A percentile compares a stretch with the other conserved stretches of the same genome.
Evolutionary conservation across 2,888 invertebrate genomes (phyloP).

Genomic region (Drosophila antonietae): DNA sequence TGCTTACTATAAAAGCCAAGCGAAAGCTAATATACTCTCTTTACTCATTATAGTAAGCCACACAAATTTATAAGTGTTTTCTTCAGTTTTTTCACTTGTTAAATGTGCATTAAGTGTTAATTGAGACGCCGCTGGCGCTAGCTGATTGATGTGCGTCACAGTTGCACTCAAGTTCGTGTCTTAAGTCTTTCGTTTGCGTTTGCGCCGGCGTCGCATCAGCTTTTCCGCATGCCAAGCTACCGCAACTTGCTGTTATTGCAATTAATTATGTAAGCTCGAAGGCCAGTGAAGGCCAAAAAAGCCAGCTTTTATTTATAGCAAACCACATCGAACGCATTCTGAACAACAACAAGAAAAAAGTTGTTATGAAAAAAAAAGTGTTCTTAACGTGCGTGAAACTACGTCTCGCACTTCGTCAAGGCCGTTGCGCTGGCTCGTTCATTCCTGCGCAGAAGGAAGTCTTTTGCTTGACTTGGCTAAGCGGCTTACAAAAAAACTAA

Average conservation of each 20-base stretch:
- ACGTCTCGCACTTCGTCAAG: constrained; percentile 43
- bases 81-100: constrained; percentile 22
- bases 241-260: constrained; percentile 53
- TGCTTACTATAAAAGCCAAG: too few relatives aligned
- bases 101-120: constrained; percentile 68
- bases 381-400: constrained; percentile 68
- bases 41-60: too few relatives aligned
- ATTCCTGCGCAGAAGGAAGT: constrained; percentile 72
- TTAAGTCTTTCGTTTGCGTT: constrained; percentile 65
- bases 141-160: constrained; percentile 55
- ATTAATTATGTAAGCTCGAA: constrained; percentile 78
- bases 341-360: constrained; percentile 22
- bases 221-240: constrained; percentile 70
- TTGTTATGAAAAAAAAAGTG: constrained; percentile 46
- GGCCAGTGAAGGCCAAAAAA: constrained; percentile 44
- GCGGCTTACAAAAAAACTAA: constrained; percentile 49
- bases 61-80: background rate
- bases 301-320: constrained; percentile 65
- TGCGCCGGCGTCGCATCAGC: constrained; percentile 31
- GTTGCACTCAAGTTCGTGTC: constrained; percentile 63
- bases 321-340: constrained; percentile 32
- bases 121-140: constrained; percentile 42
- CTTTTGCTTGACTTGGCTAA: constrained; percentile 43
- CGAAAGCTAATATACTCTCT: constrained; percentile 6
- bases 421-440: constrained; percentile 32